Evolutionary conservation across 2,113 vertebrate species (phyloP).

Genomic region (Gavialis gangeticus): DNA sequence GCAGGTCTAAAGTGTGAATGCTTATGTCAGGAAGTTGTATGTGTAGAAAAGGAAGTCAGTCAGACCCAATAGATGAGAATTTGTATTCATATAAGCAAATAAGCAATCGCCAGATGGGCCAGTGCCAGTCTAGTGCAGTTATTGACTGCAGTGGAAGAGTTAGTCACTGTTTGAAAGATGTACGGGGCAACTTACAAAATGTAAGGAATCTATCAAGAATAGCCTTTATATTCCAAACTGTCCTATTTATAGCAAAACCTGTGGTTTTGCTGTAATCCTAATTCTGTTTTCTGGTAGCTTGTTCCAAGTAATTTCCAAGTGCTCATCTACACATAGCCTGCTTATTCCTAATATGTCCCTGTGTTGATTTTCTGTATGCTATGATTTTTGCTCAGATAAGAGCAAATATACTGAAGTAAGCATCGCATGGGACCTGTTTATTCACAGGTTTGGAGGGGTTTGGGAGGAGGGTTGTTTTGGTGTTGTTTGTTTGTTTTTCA

Average conservation of each 20-base stretch:
- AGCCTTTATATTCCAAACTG: background rate
- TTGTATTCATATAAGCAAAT: too few species aligned
- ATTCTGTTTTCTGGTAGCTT: background rate
- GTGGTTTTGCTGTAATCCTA: background rate
- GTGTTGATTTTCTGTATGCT: background rate
- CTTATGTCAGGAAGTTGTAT: background rate
- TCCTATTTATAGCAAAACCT: background rate
- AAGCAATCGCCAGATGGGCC: too few species aligned
- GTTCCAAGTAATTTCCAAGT: background rate
- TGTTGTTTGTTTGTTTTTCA: background rate
- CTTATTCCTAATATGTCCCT: background rate
- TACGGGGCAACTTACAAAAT: background rate
- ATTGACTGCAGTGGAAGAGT: too few species aligned
- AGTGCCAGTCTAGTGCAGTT: too few species aligned
- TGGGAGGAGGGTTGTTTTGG: background rate
- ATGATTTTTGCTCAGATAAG: background rate
- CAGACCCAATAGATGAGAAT: too few species aligned
- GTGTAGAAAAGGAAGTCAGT: background rate
- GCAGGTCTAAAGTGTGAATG: background rate
- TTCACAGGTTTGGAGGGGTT: background rate
- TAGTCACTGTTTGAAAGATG: too few species aligned
- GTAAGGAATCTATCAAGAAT: background rate
- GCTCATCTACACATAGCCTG: background rate
- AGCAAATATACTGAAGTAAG: background rate
- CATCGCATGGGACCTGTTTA: too few species aligned